These are phyloP conservation scores for Corythaixoides concolor DNA, from an alignment of 2,113 vertebrate genomes.

Conservation along the genomic window DNA sequence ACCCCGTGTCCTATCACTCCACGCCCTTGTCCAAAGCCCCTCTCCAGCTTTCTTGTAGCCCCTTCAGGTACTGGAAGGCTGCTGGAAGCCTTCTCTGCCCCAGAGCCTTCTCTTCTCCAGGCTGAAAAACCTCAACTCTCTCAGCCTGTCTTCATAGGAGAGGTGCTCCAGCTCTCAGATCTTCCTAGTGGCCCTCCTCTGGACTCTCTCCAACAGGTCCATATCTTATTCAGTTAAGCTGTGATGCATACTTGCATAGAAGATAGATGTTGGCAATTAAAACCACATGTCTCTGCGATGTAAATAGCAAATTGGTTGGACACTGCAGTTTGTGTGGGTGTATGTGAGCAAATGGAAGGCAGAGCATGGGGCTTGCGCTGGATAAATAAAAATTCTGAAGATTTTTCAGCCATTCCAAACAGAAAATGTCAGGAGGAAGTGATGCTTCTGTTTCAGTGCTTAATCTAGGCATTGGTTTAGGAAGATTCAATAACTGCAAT, in stretches of 20 bases:
- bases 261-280: neutral
- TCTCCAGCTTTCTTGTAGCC: too few relatives aligned
- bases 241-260: rapidly evolving
- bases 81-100: too few relatives aligned
- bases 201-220: too few relatives aligned
- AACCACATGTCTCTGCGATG: neutral
- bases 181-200: too few relatives aligned
- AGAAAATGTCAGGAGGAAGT: neutral
- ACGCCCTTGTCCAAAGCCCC: too few relatives aligned
- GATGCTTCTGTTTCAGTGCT: neutral
- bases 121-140: too few relatives aligned
- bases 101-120: too few relatives aligned
- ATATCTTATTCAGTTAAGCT: neutral
- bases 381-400: neutral
- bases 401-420: neutral
- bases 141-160: too few relatives aligned
- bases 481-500: neutral
- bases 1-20: too few relatives aligned
- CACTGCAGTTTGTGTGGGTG: neutral
- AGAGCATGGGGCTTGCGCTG: rapidly evolving
- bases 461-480: neutral
- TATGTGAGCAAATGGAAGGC: neutral
- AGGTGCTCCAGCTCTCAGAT: too few relatives aligned
- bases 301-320: neutral
- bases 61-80: too few relatives aligned